Conservation (phyloP, 2,888 invertebrate species). For the Mythimna lalbum region DNA sequence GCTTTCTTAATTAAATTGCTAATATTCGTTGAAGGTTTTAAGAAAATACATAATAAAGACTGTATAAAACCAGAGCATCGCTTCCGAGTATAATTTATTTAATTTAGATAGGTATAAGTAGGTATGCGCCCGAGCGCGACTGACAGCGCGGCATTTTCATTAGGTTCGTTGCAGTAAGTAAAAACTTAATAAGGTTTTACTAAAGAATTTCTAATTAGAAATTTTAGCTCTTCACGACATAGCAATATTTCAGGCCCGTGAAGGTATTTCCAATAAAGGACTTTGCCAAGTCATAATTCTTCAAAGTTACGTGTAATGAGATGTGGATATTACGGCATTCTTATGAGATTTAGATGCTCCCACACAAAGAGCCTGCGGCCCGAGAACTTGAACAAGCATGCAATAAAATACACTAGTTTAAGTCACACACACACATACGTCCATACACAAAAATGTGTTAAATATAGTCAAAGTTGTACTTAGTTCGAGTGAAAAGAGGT, state of each 20-base stretch:
- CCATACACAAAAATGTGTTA: constrained; percentile 70
- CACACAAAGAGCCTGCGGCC: constrained; percentile 69
- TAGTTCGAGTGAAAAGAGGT: constrained; percentile 78
- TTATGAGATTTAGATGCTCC: constrained; percentile 83
- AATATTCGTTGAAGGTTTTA: constrained; percentile 59
- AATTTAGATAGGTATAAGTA: constrained; percentile 66
- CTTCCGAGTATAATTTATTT: constrained; percentile 66
- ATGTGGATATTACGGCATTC: constrained; percentile 89
- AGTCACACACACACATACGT: constrained; percentile 48
- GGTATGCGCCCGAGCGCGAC: constrained; percentile 62
- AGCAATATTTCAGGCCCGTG: constrained; percentile 90
- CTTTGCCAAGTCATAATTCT: constrained; percentile 91
- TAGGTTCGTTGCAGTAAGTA: constrained; percentile 87
- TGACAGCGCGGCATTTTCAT: constrained; percentile 88
- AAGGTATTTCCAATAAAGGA: constrained; percentile 91
- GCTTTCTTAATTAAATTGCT: constrained; percentile 57
- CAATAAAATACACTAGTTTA: constrained; percentile 63
- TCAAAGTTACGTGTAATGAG: constrained; percentile 90
- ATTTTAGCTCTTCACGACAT: constrained; percentile 90
- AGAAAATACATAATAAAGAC: constrained; percentile 58
- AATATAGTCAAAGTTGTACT: constrained; percentile 76
- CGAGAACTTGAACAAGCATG: constrained; percentile 53
- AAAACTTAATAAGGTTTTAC: constrained; percentile 90
- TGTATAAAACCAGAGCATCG: constrained; percentile 57
- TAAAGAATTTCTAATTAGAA: constrained; percentile 90